phyloP scores from a whole-genome alignment of 2,888 invertebrate genomes.

The Neoitamus cyanurus region DNA sequence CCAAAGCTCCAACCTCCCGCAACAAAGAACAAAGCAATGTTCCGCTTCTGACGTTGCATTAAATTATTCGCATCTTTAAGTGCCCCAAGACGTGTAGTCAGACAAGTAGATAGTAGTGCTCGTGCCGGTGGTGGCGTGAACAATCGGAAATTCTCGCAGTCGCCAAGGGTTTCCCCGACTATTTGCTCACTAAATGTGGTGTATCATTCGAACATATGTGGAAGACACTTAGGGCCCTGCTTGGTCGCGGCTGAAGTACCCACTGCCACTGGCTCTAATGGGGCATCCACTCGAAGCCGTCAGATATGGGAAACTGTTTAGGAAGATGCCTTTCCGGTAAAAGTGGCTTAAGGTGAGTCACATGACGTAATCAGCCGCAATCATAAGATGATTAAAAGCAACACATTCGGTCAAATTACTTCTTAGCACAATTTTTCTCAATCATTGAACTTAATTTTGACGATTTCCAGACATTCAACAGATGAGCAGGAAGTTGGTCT shows the following conservation, averaged over 20 bases:
- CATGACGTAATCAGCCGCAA: constrained; percentile 20
- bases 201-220: neutral
- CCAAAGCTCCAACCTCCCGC: neutral
- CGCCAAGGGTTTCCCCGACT: neutral
- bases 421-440: neutral
- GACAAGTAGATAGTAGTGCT: neutral
- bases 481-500: constrained; percentile 62
- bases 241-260: neutral
- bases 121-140: neutral
- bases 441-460: constrained; percentile 7
- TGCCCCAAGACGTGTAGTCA: neutral
- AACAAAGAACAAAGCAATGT: constrained; percentile 13
- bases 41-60: neutral
- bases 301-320: constrained; percentile 57
- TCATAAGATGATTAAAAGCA: neutral
- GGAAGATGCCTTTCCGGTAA: constrained; percentile 57
- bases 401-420: neutral
- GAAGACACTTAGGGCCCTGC: neutral
- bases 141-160: neutral
- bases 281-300: constrained; percentile 46
- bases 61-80: neutral
- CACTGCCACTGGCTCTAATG: constrained; percentile 47
- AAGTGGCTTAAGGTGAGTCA: constrained; percentile 51
- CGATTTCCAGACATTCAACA: constrained; percentile 56
- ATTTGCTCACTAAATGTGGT: neutral